Evolutionary conservation across 92 coral and sea anemone genomes (phyloP).

Genomic region (Parazoanthus darwini): DNA sequence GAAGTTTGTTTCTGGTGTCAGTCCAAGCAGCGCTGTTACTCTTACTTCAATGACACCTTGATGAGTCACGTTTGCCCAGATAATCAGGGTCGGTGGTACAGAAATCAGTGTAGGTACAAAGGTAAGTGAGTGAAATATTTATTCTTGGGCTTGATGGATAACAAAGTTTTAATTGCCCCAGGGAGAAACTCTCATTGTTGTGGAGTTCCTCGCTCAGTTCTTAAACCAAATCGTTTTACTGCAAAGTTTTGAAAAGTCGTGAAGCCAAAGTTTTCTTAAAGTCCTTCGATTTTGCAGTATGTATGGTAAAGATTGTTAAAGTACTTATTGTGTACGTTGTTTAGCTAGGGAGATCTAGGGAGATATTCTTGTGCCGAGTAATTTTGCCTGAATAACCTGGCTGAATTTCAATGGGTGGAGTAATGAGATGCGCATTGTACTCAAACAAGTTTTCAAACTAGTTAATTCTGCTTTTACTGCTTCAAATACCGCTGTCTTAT

Average conservation of each 20-base stretch:
- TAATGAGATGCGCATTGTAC: not conserved
- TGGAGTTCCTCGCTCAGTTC: constrained; percentile 10
- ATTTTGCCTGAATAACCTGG: not conserved
- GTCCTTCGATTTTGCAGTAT: not conserved
- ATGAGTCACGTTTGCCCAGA: constrained; percentile 2
- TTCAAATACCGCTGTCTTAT: not conserved
- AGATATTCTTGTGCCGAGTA: not conserved
- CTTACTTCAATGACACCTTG: constrained; percentile 11
- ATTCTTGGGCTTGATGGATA: no score
- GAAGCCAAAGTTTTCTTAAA: not conserved
- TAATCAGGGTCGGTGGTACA: constrained; percentile 12
- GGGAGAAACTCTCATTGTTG: not conserved
- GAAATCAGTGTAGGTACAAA: constrained; percentile 30
- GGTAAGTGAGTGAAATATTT: not conserved
- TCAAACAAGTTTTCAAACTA: not conserved
- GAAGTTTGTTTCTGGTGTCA: constrained; percentile 30
- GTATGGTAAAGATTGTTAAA: not conserved
- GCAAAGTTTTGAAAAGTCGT: not conserved
- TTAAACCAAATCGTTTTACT: not conserved
- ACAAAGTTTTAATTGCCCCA: not conserved
- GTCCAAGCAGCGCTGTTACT: constrained; percentile 1
- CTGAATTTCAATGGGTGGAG: not conserved
- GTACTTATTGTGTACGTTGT: not conserved
- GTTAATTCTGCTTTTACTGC: not conserved
- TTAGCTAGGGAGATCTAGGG: constrained; percentile 1